Percentiles rank a stretch among this genome's conserved stretches.
These are phyloP conservation scores for Ganaspis sp. DNA, from an alignment of 1,140 invertebrate genomes.

Conservation along the genomic window DNA sequence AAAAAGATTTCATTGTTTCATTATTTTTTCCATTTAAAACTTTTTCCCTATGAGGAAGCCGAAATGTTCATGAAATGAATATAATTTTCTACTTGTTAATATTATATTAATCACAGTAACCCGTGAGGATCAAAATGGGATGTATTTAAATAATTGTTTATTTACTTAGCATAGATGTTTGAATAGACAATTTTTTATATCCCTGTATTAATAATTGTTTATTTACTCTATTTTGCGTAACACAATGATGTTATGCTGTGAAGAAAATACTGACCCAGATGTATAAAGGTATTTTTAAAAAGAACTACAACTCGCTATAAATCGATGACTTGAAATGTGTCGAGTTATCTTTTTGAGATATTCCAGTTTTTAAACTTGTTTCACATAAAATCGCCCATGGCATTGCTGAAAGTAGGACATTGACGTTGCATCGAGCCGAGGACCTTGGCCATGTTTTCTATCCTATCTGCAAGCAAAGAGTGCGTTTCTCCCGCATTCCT, in stretches of 20 bases:
- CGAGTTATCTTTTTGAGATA: conserved; percentile 13
- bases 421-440: neutral
- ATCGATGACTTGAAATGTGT: conserved; percentile 13
- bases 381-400: conserved; percentile 2
- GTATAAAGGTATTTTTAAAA: neutral
- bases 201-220: too few species aligned
- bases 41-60: too few species aligned
- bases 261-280: neutral
- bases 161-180: too few species aligned
- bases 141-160: too few species aligned
- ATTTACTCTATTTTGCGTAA: too few species aligned
- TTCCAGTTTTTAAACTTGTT: conserved; percentile 18
- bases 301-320: neutral
- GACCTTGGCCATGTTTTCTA: conserved; percentile 25
- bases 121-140: too few species aligned
- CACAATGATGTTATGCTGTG: neutral
- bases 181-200: too few species aligned
- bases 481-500: conserved; percentile 26
- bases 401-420: conserved; percentile 14
- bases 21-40: too few species aligned
- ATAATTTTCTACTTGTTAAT: too few species aligned
- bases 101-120: too few species aligned
- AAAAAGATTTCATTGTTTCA: too few species aligned
- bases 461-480: conserved; percentile 22
- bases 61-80: too few species aligned